A percentile compares a stretch with the other conserved stretches of the same genome.
Evolutionary conservation across 2,797 vertebrate species (phyloP).

Genomic region (Pseudochirops cupreus): DNA sequence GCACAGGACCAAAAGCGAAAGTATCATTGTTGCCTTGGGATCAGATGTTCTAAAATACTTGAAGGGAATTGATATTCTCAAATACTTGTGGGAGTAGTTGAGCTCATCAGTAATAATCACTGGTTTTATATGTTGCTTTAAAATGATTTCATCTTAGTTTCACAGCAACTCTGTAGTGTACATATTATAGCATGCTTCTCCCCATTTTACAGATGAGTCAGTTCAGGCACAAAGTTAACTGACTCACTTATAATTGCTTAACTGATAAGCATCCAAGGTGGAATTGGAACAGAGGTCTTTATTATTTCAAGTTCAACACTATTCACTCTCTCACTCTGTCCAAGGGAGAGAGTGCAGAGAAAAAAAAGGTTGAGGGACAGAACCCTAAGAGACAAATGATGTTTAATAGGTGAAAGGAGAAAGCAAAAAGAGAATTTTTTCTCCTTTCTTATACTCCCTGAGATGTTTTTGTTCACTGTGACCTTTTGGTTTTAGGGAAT

Average conservation of each 20-base stretch:
- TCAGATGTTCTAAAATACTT: neutral
- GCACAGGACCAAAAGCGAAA: neutral
- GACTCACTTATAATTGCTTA: neutral
- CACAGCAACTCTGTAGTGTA: neutral
- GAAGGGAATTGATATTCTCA: neutral
- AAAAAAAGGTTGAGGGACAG: neutral
- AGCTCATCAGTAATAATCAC: neutral
- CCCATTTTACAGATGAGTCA: neutral
- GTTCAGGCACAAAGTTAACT: neutral
- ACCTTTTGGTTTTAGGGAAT: neutral
- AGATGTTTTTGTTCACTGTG: neutral
- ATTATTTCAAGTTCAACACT: neutral
- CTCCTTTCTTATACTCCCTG: neutral
- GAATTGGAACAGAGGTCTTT: neutral
- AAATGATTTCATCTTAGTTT: neutral
- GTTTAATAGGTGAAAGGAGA: neutral
- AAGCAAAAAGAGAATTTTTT: neutral
- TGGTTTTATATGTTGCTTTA: neutral
- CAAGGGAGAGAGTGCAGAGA: neutral
- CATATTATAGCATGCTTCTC: neutral
- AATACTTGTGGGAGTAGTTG: neutral
- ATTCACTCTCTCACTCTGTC: neutral
- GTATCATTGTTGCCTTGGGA: neutral
- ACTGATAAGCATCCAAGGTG: neutral
- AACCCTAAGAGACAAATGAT: neutral